Base-by-base conservation (phyloP, 2,797 vertebrate species). In the Aphelocoma californica region DNA sequence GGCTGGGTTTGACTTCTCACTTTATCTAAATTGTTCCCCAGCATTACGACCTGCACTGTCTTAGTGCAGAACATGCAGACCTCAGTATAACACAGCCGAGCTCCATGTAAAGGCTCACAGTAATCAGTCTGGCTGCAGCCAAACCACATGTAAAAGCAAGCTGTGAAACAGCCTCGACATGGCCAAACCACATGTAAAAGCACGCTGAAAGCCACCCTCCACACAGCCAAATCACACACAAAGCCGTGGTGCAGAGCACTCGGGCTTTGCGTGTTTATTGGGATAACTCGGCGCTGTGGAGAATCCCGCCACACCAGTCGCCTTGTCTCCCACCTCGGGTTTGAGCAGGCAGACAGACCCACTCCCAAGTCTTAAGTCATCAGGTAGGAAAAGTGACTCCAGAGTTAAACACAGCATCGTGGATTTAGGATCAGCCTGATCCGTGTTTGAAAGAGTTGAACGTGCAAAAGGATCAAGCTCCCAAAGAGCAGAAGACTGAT, bases 121-220 rank as follows among this genome's bases (percentile, higher is more conserved):
- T 77, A 90, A 90, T 70, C 83, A 93, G 56, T 48, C 71, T 82
- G 11, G 2, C 67, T 88, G 64, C 81, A 92, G 94, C 96, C 94
- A 96, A 96, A 87, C 94, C 96, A 96, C 95, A 95, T 93, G 91
- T 94, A 87, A 96, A 90, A 95, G 90, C 88, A 92, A 96, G 86
- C 96, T 96, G 95, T 93, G 92, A 96, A 95, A 80, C 64, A 92
- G 60, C 42, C 78, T 57, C 74, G 17, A 2, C 57, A 14, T 57
- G 6, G 38, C 96, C 96, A 96, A 95, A 92, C 95, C 96, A 95
- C 95, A 93, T 82, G 95, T 93, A 58, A 96, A 81, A 96, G 64
- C 92, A 88, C 2, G 23, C 78, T 91, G 88, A 88, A 82, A 97
- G 38, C 53, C 91, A 90, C 81, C 78, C 86, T 95, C 71, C 28